Evolutionary conservation across 1,140 invertebrate genomes (phyloP).

Genomic region (Drosophila ercepeae): DNA sequence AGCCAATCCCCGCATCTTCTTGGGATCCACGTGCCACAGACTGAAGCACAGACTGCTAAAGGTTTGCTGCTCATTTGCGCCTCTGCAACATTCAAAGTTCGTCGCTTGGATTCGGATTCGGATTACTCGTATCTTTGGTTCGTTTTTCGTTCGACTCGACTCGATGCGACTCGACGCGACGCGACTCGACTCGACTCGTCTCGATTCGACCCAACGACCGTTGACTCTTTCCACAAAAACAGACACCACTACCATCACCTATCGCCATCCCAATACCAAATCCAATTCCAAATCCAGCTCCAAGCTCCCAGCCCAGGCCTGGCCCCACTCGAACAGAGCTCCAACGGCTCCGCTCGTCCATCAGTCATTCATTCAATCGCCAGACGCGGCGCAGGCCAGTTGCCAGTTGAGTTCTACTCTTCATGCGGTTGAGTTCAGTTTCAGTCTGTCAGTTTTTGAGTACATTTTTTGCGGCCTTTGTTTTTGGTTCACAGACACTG

Average conservation of each 20-base stretch:
- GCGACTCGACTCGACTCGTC: background rate
- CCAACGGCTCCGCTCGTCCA: constrained; percentile 44
- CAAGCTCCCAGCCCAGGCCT: constrained; percentile 10
- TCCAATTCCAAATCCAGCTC: background rate
- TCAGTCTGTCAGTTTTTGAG: constrained; percentile 16
- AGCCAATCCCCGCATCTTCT: background rate
- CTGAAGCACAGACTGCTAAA: too few relatives aligned
- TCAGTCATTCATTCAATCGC: constrained; percentile 68
- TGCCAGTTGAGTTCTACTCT: constrained; percentile 8
- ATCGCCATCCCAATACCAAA: constrained; percentile 1
- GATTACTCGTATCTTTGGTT: constrained; percentile 10
- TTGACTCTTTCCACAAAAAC: constrained; percentile 30
- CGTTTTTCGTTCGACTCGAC: constrained; percentile 28
- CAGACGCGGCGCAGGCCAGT: constrained; percentile 70
- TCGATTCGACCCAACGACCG: constrained; percentile 27
- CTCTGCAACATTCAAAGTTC: constrained; percentile 44
- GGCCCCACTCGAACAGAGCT: constrained; percentile 12
- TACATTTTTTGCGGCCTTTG: constrained; percentile 8
- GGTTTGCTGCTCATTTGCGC: constrained; percentile 62
- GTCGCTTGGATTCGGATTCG: constrained; percentile 8
- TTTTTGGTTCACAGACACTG: constrained; percentile 15
- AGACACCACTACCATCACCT: constrained; percentile 4
- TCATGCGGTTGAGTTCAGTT: constrained; percentile 26
- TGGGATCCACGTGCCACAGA: constrained; percentile 60
- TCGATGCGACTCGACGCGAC: background rate